These are phyloP conservation scores for Zaprionus obscuricornis DNA, from an alignment of 2,888 invertebrate genomes.

Conservation along the genomic window DNA sequence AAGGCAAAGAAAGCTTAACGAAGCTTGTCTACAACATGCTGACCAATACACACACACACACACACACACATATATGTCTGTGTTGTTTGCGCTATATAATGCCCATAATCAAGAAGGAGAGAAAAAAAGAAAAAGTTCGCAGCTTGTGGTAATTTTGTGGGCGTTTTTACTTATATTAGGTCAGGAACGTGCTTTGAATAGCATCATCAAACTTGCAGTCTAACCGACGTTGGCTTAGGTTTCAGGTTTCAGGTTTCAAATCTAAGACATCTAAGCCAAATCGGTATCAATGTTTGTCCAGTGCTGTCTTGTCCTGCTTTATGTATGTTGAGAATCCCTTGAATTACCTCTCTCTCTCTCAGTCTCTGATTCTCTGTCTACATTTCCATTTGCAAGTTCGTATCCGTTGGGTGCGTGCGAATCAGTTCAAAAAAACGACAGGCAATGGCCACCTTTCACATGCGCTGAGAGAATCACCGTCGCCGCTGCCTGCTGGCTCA, in stretches of 20 bases:
- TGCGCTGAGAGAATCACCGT: constrained; percentile 22
- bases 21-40: constrained; percentile 50
- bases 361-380: no score
- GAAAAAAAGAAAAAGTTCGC: constrained; percentile 64
- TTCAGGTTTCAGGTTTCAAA: constrained; percentile 6
- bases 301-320: constrained; percentile 33
- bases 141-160: constrained; percentile 82
- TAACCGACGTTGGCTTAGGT: constrained; percentile 10
- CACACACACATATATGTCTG: constrained; percentile 3
- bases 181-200: constrained; percentile 82
- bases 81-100: constrained; percentile 18
- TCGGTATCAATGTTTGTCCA: constrained; percentile 50
- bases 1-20: constrained; percentile 38
- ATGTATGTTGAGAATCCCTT: no score
- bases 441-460: constrained; percentile 62
- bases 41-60: constrained; percentile 33
- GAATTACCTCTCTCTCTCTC: no score
- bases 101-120: constrained; percentile 65
- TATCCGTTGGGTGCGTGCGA: constrained; percentile 65
- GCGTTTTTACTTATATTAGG: constrained; percentile 82
- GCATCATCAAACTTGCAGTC: constrained; percentile 19
- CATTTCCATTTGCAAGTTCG: no score
- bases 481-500: constrained; percentile 11
- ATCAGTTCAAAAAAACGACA: constrained; percentile 51
- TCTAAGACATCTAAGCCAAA: constrained; percentile 74